Conservation (phyloP, 92 coral and sea anemone genomes). For the Hydrozoanthus gracilis region DNA sequence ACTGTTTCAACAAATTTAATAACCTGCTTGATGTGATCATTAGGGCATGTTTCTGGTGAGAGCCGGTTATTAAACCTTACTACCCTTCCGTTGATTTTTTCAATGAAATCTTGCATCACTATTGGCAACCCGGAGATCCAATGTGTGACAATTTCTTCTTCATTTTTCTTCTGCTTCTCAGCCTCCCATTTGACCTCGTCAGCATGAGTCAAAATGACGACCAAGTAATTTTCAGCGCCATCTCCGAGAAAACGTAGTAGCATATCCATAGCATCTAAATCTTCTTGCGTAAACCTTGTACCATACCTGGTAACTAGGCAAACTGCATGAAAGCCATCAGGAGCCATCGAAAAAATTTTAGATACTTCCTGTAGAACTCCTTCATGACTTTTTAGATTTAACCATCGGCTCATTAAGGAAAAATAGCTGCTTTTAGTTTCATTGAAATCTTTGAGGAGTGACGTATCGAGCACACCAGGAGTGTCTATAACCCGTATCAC, state of each 20-base stretch:
- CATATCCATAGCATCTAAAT: slow-evolving; percentile 31
- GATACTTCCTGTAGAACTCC: slow-evolving; percentile 18
- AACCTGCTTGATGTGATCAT: slow-evolving; percentile 43
- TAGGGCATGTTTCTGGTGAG: neutral
- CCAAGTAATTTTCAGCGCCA: neutral
- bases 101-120: slow-evolving; percentile 13
- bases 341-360: slow-evolving; percentile 52
- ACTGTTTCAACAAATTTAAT: slow-evolving; percentile 27
- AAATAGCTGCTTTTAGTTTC: neutral
- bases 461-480: slow-evolving; percentile 48
- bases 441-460: neutral
- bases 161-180: neutral
- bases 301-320: slow-evolving; percentile 38
- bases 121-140: slow-evolving; percentile 16
- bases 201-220: slow-evolving; percentile 37
- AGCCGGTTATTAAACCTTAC: slow-evolving; percentile 40
- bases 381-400: neutral
- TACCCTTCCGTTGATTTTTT: slow-evolving; percentile 14
- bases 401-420: neutral
- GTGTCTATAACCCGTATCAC: slow-evolving; percentile 48
- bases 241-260: slow-evolving; percentile 18
- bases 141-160: neutral
- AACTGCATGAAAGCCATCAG: slow-evolving; percentile 49
- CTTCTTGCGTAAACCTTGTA: slow-evolving; percentile 27
- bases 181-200: slow-evolving; percentile 43